Base-by-base conservation (phyloP, 2,888 invertebrate genomes). In the Antitype chi region DNA sequence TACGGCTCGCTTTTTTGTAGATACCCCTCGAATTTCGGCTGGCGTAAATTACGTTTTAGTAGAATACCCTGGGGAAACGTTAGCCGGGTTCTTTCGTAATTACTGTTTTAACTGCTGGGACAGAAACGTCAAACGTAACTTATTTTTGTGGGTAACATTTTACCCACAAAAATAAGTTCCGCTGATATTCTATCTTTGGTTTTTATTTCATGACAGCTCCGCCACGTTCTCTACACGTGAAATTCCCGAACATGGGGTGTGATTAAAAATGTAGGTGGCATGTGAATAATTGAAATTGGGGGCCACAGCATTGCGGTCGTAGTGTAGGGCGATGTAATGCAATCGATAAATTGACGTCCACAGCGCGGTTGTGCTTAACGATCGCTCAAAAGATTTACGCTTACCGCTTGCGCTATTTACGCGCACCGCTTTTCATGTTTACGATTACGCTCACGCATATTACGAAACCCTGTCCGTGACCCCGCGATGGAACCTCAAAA, bases 21-120 rank as follows among this genome's bases (percentile, higher is more conserved):
- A 92, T 94, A 92, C 94, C 95, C 95, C 94, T 93, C 94, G 92
- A 93, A 94, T 94, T 95, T 94, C 92, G 91, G 89, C 88, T 88
- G 93, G 94, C 95, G 96, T 96, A 96, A 96, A 96, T 96, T 95
- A 95, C 95, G 93, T 94, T 95, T 95, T 94, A 94, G 94, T 93
- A 93, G 93, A 95, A 95, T 93, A 91, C 96, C 94, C 95, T 79
- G 88, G 96, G 95, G 96, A 93, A 95, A 96, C 95, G 94, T 96
- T 96, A 95, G 95, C 95, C 94, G 95, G 94, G 94, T 92, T 93
- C 93, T 92, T 92, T 93, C 91, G 92, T 95, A 96, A 96, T 96
- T 96, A 96, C 96, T 92, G 95, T 95, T 95, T 95, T 94, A 95
- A 95, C 94, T 95, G 94, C 92, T 93, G 92, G 92, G 94, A 95